These are phyloP conservation scores for Sipha maydis DNA, from an alignment of 2,888 invertebrate genomes.

Conservation along the genomic window DNA sequence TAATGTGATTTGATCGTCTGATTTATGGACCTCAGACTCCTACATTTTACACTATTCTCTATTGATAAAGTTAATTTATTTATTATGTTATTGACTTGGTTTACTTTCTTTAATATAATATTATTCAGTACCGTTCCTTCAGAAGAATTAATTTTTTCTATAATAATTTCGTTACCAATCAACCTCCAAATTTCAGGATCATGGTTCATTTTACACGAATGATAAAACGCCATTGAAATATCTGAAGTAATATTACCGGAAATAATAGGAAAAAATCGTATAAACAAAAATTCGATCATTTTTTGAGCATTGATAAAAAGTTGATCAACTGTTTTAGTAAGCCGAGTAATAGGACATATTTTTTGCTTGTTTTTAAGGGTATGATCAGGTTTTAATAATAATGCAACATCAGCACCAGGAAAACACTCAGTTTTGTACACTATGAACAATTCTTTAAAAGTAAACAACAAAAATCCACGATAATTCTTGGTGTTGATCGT, in stretches of 20 bases:
- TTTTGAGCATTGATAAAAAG: background rate
- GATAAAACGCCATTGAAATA: background rate
- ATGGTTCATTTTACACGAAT: background rate
- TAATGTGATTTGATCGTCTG: background rate
- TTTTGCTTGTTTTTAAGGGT: background rate
- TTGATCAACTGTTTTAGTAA: background rate
- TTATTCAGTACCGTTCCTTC: background rate
- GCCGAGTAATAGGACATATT: background rate
- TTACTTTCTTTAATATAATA: background rate
- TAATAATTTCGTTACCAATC: conserved; percentile 18
- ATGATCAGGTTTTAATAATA: background rate
- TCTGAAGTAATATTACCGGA: background rate
- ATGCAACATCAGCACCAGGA: background rate
- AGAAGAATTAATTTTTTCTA: background rate
- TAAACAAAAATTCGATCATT: background rate
- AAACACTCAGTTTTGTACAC: background rate
- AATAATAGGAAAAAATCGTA: background rate
- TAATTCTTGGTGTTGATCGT: too few species aligned
- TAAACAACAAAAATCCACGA: background rate
- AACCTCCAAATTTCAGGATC: background rate
- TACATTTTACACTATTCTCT: background rate
- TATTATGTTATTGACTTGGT: background rate
- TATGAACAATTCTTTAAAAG: background rate
- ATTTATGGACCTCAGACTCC: background rate
- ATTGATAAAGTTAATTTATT: background rate